phyloP scores from a whole-genome alignment of 2,113 vertebrate genomes.

The Callospermophilus lateralis region DNA sequence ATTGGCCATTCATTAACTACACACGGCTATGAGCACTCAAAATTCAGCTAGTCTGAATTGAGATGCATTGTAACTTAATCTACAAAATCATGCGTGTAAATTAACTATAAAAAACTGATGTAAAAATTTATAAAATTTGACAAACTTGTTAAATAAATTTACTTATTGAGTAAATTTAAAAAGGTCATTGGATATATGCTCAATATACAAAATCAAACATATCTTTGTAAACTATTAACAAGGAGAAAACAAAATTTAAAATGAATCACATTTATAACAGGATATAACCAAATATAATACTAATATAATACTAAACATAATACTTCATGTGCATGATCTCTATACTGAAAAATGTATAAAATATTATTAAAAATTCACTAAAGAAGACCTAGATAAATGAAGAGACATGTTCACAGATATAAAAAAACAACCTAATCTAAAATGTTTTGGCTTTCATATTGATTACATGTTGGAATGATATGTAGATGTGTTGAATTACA shows the following conservation, averaged over 20 bases:
- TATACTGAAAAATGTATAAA: not conserved
- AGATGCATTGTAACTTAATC: not conserved
- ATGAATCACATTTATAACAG: not conserved
- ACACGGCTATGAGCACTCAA: not conserved
- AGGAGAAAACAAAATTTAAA: slow-evolving; percentile 17
- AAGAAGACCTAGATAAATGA: not conserved
- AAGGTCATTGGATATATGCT: not conserved
- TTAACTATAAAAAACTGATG: not conserved
- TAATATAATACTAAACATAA: not conserved
- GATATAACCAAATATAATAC: not conserved
- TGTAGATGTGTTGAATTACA: not conserved
- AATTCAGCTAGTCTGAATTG: not conserved
- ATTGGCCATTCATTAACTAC: not conserved
- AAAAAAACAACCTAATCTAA: not conserved
- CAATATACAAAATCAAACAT: not conserved
- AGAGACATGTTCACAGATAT: not conserved
- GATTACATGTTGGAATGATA: not conserved
- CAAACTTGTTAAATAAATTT: not conserved
- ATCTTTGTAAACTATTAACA: not conserved
- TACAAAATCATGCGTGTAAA: not conserved
- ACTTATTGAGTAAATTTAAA: not conserved
- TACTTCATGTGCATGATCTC: not conserved
- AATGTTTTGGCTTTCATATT: not conserved
- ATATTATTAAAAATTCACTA: not conserved
- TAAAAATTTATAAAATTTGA: not conserved